Percentiles rank a stretch among this genome's conserved stretches.
Evolutionary conservation across 37 sponge, comb jelly and placozoan genomes (phyloP).

Genomic region (Petrosia ficiformis): DNA sequence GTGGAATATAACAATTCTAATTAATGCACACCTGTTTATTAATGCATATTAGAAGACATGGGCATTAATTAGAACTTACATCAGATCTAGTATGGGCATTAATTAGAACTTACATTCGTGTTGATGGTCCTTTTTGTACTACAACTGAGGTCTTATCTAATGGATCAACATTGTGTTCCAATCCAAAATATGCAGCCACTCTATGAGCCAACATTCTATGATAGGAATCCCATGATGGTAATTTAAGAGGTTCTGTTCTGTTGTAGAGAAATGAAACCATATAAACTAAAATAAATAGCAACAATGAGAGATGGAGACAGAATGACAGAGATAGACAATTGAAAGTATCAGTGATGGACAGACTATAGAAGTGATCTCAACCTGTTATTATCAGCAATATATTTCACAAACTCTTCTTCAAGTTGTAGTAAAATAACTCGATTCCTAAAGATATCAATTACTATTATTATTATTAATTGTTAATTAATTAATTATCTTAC

Average conservation of each 20-base stretch:
- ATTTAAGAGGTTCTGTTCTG: slow-evolving; percentile 55
- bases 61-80: too few species aligned
- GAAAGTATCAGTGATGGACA: not conserved
- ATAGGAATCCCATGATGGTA: slow-evolving; percentile 81
- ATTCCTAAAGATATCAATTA: slow-evolving; percentile 8
- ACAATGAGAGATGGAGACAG: not conserved
- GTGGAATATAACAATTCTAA: not conserved
- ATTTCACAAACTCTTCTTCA: slow-evolving; percentile 67
- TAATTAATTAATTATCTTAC: too few species aligned
- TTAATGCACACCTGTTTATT: not conserved
- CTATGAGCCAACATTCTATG: slow-evolving; percentile 89
- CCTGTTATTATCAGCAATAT: slow-evolving; percentile 49
- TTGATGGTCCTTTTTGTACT: slow-evolving; percentile 74
- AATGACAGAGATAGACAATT: not conserved
- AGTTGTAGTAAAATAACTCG: slow-evolving; percentile 64
- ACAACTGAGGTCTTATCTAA: slow-evolving; percentile 72
- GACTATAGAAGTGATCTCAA: not conserved
- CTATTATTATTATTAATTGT: too few species aligned
- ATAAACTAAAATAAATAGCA: not conserved
- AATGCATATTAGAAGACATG: not conserved
- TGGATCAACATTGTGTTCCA: slow-evolving; percentile 88
- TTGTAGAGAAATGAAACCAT: not conserved
- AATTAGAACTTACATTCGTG: slow-evolving; percentile 87
- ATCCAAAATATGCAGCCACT: slow-evolving; percentile 91
- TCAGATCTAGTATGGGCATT: too few species aligned